A percentile compares a stretch with the other conserved stretches of the same genome.
phyloP scores from a whole-genome alignment of 1,140 invertebrate genomes.

The Polypedilum vanderplanki region DNA sequence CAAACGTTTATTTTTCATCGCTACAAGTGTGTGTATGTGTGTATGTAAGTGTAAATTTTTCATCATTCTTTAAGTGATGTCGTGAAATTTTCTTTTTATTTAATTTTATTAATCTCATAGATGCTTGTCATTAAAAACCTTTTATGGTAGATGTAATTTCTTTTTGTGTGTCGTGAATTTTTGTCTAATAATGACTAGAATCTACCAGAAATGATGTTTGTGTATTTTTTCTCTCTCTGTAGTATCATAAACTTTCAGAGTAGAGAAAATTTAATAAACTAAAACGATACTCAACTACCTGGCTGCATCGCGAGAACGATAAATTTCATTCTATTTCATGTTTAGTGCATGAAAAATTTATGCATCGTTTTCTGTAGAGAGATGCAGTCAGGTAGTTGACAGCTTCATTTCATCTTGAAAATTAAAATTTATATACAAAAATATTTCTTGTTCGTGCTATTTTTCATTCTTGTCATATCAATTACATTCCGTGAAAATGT shows the following conservation, averaged over 20 bases:
- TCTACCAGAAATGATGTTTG: background rate
- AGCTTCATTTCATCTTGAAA: too few relatives aligned
- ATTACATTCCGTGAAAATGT: too few relatives aligned
- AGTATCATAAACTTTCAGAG: background rate
- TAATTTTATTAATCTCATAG: conserved; percentile 9
- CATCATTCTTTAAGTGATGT: background rate
- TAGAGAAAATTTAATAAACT: too few relatives aligned
- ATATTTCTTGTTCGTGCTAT: too few relatives aligned
- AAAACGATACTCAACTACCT: background rate
- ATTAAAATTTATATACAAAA: too few relatives aligned
- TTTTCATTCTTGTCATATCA: too few relatives aligned
- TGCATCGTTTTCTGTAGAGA: too few relatives aligned
- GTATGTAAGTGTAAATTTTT: background rate
- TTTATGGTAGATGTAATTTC: background rate
- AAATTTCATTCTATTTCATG: background rate
- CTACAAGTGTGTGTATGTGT: background rate
- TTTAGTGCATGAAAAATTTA: too few relatives aligned
- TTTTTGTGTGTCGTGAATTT: background rate
- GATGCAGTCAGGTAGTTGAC: too few relatives aligned
- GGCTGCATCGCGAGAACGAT: background rate
- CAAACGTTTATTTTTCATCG: conserved; percentile 10
- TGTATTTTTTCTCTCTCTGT: background rate
- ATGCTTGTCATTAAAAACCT: background rate
- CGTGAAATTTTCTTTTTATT: background rate
- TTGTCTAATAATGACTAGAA: conserved; percentile 6